phyloP scores from a whole-genome alignment of 2,888 invertebrate species.

The Habrosyne pyritoides region DNA sequence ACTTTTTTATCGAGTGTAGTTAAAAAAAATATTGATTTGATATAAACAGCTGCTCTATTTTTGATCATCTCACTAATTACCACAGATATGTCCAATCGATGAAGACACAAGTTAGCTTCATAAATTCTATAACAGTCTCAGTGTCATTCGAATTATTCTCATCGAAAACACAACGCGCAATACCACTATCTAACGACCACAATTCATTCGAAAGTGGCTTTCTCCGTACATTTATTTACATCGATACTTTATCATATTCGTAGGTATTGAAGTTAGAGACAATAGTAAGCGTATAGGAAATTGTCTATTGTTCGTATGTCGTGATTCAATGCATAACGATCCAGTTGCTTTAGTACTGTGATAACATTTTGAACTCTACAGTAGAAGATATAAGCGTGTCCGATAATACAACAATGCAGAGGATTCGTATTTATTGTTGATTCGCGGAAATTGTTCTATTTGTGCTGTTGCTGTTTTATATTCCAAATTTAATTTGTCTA shows the following conservation, averaged over 20 bases:
- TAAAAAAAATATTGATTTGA: no score
- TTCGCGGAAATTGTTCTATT: slow-evolving; percentile 1
- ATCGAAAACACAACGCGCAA: background rate
- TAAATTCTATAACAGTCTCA: background rate
- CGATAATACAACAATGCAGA: slow-evolving; percentile 17
- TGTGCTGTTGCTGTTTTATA: background rate
- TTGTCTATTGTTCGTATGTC: slow-evolving; percentile 43
- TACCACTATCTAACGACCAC: background rate
- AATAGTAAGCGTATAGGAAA: slow-evolving; percentile 31
- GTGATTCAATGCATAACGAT: slow-evolving; percentile 37
- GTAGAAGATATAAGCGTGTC: slow-evolving; percentile 25
- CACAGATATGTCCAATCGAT: no score
- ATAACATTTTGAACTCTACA: slow-evolving; percentile 31
- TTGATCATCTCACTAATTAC: no score
- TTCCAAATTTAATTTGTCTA: no score
- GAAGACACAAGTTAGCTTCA: background rate
- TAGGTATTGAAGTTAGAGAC: slow-evolving; percentile 28
- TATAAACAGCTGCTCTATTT: no score
- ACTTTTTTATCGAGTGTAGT: no score
- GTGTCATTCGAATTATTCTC: background rate
- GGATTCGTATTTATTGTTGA: slow-evolving; percentile 2
- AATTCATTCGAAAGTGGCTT: slow-evolving; percentile 4
- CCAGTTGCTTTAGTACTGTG: slow-evolving; percentile 23
- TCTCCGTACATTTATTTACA: slow-evolving; percentile 3
- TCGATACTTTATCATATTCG: slow-evolving; percentile 16